Base-by-base conservation (phyloP, 2,797 vertebrate genomes). In the Pseudochirops cupreus region DNA sequence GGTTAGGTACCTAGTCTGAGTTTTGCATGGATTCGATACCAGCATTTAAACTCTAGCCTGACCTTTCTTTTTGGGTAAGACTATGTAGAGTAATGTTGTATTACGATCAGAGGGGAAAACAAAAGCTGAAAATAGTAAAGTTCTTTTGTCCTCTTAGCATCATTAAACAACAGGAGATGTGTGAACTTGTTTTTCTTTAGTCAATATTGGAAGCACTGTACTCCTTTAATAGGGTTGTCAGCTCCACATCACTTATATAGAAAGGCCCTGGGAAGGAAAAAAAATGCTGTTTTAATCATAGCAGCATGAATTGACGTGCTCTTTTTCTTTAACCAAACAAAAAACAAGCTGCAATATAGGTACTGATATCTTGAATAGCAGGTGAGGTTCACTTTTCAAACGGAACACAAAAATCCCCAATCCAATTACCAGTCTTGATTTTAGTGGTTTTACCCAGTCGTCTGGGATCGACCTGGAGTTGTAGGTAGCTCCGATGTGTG, bases 111-210 rank as follows among this genome's bases (percentile, higher is more conserved):
- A 89, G n/a, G 46, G 93, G 50, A 39, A 58, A 97, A 94, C 94
- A 74, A 97, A 93, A 95, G 82, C 62, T 5, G 91, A 52, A 96
- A 59, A 91, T 5, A 95, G 56, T 55, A 92, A 58, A 87, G 54
- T 97, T 91, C 56, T 18, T 96, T 91, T 95, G 92, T 96, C 94
- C 12, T 92, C 55, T 82, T 92, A 39, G 39, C 56, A 93, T 96
- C 74, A 94, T 95, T 91, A 96, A 97, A 96, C 92, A 92, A 92
- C 24, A 92, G 94, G 94, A 97, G 96, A 96, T 95, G 91, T 96
- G 29, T 55, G 91, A 94, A 93, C 90, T 93, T 89, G 82, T 82
- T 97, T 95, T 95, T 96, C 96, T 94, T 95, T 74, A 89, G 93
- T 96, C 94, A 91, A 6, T 97, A 95, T 31, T 93, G 91, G 95